Evolutionary conservation across 2,113 vertebrate genomes (phyloP).

Genomic region (Paraplagusia blochii): DNA sequence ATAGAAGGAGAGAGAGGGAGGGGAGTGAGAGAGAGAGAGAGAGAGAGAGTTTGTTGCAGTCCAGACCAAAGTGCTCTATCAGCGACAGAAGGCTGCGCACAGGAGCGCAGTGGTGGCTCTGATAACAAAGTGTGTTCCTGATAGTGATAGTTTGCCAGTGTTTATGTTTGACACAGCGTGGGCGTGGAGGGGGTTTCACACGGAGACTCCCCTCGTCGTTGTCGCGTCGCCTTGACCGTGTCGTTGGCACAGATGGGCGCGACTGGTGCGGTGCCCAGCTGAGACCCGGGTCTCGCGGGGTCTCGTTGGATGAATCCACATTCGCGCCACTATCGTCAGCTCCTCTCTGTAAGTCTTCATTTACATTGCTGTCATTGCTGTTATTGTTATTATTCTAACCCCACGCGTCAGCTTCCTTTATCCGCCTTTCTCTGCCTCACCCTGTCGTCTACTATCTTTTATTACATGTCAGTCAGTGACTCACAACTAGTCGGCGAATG

Average conservation of each 20-base stretch:
- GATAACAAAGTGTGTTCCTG: slow-evolving; percentile 61
- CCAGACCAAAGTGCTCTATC: slow-evolving; percentile 54
- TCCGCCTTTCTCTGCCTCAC: background rate
- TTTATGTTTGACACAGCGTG: background rate
- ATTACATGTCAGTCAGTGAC: too few relatives aligned
- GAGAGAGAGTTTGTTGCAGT: background rate
- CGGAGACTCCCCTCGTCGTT: slow-evolving; percentile 45
- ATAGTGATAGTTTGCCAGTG: background rate
- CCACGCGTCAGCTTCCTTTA: slow-evolving; percentile 9
- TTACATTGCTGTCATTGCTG: background rate
- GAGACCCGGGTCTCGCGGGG: slow-evolving; percentile 25
- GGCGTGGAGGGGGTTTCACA: slow-evolving; percentile 18
- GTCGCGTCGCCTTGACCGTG: slow-evolving; percentile 9
- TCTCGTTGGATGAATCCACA: slow-evolving; percentile 30
- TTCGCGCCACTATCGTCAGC: background rate
- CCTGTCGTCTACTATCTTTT: too few relatives aligned
- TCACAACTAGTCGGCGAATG: too few relatives aligned
- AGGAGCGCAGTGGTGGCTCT: slow-evolving; percentile 38
- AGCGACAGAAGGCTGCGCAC: slow-evolving; percentile 57
- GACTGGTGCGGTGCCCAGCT: slow-evolving; percentile 33
- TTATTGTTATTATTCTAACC: too few relatives aligned
- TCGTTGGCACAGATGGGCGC: slow-evolving; percentile 55
- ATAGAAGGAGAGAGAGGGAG: slow-evolving; percentile 3
- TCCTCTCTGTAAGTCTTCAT: slow-evolving; percentile 45
- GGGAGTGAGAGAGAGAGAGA: background rate